Conservation (phyloP, 2,797 vertebrate species). For the Pantherophis vulpinus region DNA sequence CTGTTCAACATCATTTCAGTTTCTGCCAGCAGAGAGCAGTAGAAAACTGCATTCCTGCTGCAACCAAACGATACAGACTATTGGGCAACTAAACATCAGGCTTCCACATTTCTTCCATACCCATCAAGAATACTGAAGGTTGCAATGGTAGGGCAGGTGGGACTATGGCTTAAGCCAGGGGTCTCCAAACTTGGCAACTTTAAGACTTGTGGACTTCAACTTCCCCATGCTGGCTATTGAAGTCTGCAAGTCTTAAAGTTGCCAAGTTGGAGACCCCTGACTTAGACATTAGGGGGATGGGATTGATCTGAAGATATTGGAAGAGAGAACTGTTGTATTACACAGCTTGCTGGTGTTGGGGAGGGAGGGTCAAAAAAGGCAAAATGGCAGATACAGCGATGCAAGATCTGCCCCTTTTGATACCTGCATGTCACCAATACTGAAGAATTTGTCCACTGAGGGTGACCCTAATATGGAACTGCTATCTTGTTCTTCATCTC, state of each 20-base stretch:
- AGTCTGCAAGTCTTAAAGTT: background rate
- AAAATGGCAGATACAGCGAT: background rate
- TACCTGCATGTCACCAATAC: background rate
- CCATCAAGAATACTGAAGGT: background rate
- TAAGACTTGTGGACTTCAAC: background rate
- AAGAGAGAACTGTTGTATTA: background rate
- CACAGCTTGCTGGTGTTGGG: background rate
- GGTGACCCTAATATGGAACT: background rate
- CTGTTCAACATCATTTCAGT: background rate
- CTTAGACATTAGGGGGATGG: background rate
- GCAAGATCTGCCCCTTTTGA: background rate
- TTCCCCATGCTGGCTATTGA: no score
- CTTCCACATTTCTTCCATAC: background rate
- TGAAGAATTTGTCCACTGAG: background rate
- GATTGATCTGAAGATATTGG: background rate
- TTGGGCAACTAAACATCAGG: background rate
- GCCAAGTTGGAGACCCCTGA: background rate
- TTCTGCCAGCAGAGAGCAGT: constrained; percentile 5
- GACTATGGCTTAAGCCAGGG: background rate
- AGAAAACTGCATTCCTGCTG: background rate
- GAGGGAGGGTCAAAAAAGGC: background rate
- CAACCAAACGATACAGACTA: no score
- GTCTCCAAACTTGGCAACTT: background rate
- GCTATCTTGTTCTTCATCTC: background rate
- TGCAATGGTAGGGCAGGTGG: background rate